phyloP scores from a whole-genome alignment of 2,797 vertebrate species.

The Mus caroli region DNA sequence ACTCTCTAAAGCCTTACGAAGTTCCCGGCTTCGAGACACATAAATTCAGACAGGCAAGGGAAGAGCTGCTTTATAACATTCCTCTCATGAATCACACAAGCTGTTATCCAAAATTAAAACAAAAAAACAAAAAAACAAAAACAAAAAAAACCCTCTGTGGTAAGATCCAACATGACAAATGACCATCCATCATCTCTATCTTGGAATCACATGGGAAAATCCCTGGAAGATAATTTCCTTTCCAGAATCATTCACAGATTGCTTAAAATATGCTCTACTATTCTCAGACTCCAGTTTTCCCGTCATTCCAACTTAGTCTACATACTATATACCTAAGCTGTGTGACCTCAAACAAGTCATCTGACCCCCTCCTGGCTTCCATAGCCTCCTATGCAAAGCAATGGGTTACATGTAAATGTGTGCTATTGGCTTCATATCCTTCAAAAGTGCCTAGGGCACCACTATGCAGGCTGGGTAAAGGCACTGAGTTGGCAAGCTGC shows the following conservation, averaged over 20 bases:
- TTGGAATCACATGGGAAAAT: conserved; percentile 25
- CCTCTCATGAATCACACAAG: conserved; percentile 29
- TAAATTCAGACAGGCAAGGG: conserved; percentile 33
- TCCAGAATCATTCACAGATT: conserved; percentile 8
- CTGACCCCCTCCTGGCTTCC: not conserved
- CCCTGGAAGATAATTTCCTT: conserved; percentile 48
- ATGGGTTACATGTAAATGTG: not conserved
- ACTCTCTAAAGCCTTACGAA: not conserved
- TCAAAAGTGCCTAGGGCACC: not conserved
- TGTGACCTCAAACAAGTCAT: not conserved
- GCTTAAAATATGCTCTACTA: conserved; percentile 38
- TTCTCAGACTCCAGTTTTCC: conserved; percentile 20
- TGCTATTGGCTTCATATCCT: not conserved
- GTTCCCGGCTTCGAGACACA: conserved; percentile 1
- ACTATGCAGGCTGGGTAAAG: not conserved
- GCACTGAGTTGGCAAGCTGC: conserved; percentile 17
- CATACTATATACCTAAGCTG: not conserved
- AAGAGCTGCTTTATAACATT: not conserved
- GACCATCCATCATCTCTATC: conserved; percentile 6
- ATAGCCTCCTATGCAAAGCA: conserved; percentile 37
- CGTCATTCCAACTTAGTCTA: not conserved
- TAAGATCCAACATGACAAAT: conserved; percentile 49
- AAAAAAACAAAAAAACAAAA: not conserved
- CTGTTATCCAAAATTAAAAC: conserved; percentile 10
- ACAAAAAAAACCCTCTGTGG: not conserved